These are phyloP conservation scores for Catostomus latipinnis DNA, from an alignment of 2,797 vertebrate genomes.

Conservation along the genomic window DNA sequence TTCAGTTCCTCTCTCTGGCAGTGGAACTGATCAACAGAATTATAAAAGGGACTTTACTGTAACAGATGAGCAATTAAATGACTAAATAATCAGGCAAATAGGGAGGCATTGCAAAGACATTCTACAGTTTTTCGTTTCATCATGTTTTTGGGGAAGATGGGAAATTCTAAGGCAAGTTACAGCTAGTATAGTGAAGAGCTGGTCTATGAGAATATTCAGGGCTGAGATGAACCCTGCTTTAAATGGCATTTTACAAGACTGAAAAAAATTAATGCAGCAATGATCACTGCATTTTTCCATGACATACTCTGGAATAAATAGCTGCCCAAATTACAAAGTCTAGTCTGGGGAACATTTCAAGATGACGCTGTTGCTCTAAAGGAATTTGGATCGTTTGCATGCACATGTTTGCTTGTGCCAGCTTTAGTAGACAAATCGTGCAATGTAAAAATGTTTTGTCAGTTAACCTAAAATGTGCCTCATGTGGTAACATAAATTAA, in stretches of 20 bases:
- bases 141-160: conserved; percentile 35
- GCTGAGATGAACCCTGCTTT: conserved; percentile 31
- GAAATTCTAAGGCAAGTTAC: conserved; percentile 13
- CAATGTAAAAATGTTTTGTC: neutral
- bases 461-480: neutral
- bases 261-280: conserved; percentile 43
- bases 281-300: conserved; percentile 45
- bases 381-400: neutral
- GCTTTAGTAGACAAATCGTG: neutral
- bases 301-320: neutral
- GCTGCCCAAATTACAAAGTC: neutral
- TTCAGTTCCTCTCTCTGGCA: conserved; percentile 19
- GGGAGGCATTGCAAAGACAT: neutral
- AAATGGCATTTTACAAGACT: conserved; percentile 52
- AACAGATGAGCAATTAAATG: neutral
- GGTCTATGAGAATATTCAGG: conserved; percentile 9
- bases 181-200: neutral
- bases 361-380: neutral
- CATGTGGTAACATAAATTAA: neutral
- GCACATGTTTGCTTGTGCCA: conserved; percentile 25
- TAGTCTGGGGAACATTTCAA: conserved; percentile 21
- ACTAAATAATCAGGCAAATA: neutral
- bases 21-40: neutral
- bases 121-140: neutral
- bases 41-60: neutral